Evolutionary conservation across 2,888 invertebrate genomes (phyloP).

Genomic region (Yponomeuta cagnagella): DNA sequence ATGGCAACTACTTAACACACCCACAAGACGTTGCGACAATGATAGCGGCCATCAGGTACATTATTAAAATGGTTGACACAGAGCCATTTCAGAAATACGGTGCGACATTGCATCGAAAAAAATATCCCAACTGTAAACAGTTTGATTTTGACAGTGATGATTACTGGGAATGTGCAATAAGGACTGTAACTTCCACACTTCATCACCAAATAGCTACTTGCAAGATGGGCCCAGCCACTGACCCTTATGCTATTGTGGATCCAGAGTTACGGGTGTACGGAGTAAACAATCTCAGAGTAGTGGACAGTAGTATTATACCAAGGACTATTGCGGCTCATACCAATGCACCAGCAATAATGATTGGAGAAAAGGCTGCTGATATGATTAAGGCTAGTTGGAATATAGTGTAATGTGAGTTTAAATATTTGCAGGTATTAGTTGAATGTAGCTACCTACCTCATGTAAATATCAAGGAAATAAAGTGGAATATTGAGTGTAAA

Average conservation of each 20-base stretch:
- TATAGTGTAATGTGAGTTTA: conserved; percentile 24
- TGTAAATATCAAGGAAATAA: no score
- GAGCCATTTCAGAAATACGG: conserved; percentile 77
- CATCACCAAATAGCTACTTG: conserved; percentile 83
- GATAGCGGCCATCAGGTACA: conserved; percentile 75
- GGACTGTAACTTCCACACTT: conserved; percentile 76
- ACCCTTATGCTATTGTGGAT: conserved; percentile 78
- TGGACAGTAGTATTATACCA: conserved; percentile 82
- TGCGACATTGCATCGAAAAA: conserved; percentile 68
- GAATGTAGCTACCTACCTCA: no score
- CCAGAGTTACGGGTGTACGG: conserved; percentile 78
- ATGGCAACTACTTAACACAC: conserved; percentile 83
- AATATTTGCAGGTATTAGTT: no score
- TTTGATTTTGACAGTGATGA: conserved; percentile 73
- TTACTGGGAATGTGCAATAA: conserved; percentile 81
- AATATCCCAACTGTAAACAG: conserved; percentile 72
- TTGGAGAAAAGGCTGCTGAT: conserved; percentile 83
- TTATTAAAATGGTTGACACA: conserved; percentile 73
- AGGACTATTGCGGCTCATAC: conserved; percentile 79
- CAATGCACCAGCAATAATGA: conserved; percentile 81
- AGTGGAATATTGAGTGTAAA: no score
- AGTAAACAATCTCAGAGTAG: conserved; percentile 77
- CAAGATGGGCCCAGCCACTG: conserved; percentile 79
- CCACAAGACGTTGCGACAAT: conserved; percentile 76
- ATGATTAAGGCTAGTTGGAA: conserved; percentile 75